Percentiles rank a stretch among this genome's conserved stretches.
Evolutionary conservation across 2,797 vertebrate species (phyloP).

Genomic region (Sparidentex hasta): DNA sequence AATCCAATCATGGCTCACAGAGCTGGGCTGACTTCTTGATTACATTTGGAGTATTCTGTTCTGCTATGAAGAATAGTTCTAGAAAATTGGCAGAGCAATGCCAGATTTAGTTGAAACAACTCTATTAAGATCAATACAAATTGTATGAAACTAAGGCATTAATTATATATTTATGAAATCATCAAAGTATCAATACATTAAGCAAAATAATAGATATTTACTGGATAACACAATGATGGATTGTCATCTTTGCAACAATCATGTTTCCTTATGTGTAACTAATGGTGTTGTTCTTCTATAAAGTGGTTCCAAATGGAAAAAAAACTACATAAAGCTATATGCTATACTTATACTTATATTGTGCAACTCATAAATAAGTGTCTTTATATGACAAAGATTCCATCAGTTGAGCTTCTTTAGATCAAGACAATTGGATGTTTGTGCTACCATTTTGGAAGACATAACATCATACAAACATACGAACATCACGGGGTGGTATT

Average conservation of each 20-base stretch:
- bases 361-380: not conserved
- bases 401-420: not conserved
- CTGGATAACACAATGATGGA: not conserved
- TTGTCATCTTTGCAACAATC: not conserved
- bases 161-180: not conserved
- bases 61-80: not conserved
- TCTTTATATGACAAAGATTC: constrained; percentile 8
- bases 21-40: not conserved
- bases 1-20: constrained; percentile 10
- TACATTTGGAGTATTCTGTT: not conserved
- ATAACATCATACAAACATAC: no score
- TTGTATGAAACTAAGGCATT: not conserved
- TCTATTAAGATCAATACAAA: not conserved
- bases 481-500: no score
- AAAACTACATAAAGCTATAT: not conserved
- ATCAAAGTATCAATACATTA: not conserved
- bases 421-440: not conserved
- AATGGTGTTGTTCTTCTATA: no score
- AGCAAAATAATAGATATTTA: not conserved
- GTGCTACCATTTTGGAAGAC: not conserved
- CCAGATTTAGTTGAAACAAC: not conserved
- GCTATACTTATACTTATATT: not conserved
- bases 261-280: not conserved
- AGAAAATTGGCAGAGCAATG: not conserved
- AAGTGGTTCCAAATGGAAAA: not conserved